Conservation (phyloP, 1,140 invertebrate species). For the Orchesella cincta region DNA sequence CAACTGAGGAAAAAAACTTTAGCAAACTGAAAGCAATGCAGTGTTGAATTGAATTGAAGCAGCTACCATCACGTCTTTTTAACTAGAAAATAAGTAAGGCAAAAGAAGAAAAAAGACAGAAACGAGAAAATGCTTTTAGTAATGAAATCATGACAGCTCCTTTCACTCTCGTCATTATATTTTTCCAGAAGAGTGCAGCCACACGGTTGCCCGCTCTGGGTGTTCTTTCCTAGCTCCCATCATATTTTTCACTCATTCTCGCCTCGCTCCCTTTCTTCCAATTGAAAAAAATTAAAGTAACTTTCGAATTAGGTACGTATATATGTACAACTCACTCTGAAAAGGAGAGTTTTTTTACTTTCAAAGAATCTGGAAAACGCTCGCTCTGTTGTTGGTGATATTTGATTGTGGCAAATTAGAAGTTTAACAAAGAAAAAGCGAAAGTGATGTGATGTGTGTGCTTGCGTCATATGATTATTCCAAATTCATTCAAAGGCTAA, state of each 20-base stretch:
- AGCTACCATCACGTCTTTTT: neutral
- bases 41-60: neutral
- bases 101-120: neutral
- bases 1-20: no score
- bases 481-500: no score
- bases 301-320: no score
- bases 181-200: neutral
- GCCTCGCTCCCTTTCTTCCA: neutral
- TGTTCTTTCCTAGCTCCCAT: no score
- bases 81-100: neutral
- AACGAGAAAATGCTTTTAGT: slow-evolving; percentile 21
- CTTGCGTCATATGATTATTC: no score
- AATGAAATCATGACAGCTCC: slow-evolving; percentile 18
- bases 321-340: neutral
- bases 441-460: no score
- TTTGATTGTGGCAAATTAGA: neutral
- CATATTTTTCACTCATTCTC: neutral
- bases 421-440: neutral
- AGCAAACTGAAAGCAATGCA: neutral
- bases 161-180: slow-evolving; percentile 23
- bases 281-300: slow-evolving; percentile 22
- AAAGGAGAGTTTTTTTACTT: neutral
- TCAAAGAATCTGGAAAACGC: no score
- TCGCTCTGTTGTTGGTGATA: neutral
- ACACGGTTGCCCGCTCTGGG: neutral